Evolutionary conservation across 1,140 invertebrate genomes (phyloP), one percentile per base, ranked within the genome.

Genomic region (Ceratosolen fusciceps): DNA sequence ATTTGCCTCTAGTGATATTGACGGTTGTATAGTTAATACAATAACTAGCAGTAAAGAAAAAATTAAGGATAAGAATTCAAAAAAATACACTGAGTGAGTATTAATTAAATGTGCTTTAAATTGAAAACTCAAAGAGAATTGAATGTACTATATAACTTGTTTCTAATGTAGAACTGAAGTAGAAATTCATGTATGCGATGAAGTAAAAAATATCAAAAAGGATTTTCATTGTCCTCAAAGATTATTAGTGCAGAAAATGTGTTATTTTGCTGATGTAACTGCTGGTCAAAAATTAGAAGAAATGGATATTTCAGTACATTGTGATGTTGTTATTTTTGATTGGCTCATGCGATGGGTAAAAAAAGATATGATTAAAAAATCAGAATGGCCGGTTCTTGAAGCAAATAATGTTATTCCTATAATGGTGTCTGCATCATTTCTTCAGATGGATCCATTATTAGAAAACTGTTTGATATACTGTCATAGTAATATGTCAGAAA

Each of bases 321-420:
- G 97, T 87, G 97, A 99, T 89, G 95, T 99, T 67, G 94, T 93
- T 68, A 95, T 96, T 81, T 99, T 99, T 88, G 97, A 98, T 82
- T 99, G 97, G 97, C 89, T 99, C n/a, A 97, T 99, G 94, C 93
- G 94, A 82, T 98, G 97, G 96, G 95, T 98, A 0, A 96, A 96
- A 86, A 92, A 93, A 67, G 94, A 95, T 81, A 89, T 92, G 0
- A 92, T 93, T 52, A 90, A 93, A 73, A 92, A 93, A 79, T 93
- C 93, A 77, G 92, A 93, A 72, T 93, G 93, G 89, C 96, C 96
- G 4, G 89, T 93, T 80, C 89, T 97, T 24, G 96, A 98, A 85
- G 91, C 95, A 0, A 93, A 92, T 76, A 98, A 96, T 90, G 97
- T 97, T 0, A 93, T 98, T 74, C 96, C 96, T 0, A 96, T 99